Evolutionary conservation across 2,888 invertebrate species (phyloP).

Genomic region (Malthinus seriepunctatus): DNA sequence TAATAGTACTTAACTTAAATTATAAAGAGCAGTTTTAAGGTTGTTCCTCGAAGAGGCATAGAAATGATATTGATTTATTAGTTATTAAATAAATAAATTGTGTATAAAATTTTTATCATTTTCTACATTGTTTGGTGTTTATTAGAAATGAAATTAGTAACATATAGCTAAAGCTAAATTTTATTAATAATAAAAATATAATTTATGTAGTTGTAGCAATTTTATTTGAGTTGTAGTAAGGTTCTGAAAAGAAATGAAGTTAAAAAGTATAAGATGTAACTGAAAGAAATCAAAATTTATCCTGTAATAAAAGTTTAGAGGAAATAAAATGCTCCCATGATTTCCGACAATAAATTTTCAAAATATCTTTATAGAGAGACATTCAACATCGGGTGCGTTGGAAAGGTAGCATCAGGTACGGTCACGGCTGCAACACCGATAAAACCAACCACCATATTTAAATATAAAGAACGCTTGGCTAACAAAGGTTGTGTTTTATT

Average conservation of each 20-base stretch:
- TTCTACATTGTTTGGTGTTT: too few relatives aligned
- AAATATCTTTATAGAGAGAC: slow-evolving; percentile 51
- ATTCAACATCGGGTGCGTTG: slow-evolving; percentile 42
- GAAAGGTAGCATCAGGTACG: slow-evolving; percentile 34
- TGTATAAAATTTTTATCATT: too few relatives aligned
- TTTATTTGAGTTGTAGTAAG: slow-evolving; percentile 4
- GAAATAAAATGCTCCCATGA: slow-evolving; percentile 53
- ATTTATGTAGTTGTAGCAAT: not conserved
- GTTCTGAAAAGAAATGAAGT: slow-evolving; percentile 2
- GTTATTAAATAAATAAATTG: too few relatives aligned
- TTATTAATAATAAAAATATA: slow-evolving; percentile 3
- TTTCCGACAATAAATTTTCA: slow-evolving; percentile 53
- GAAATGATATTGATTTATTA: too few relatives aligned
- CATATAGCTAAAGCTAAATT: too few relatives aligned
- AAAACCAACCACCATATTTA: slow-evolving; percentile 30
- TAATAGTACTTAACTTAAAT: too few relatives aligned
- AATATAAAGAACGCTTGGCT: slow-evolving; percentile 24
- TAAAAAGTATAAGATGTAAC: slow-evolving; percentile 28
- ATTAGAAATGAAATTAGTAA: too few relatives aligned
- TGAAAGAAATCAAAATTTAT: slow-evolving; percentile 48
- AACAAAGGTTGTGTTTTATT: slow-evolving; percentile 15
- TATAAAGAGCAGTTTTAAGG: too few relatives aligned
- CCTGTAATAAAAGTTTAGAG: slow-evolving; percentile 51
- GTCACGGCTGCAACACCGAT: slow-evolving; percentile 37
- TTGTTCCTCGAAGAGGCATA: too few relatives aligned